Percentiles rank a stretch among this genome's conserved stretches.
These are phyloP conservation scores for Hapalemur alaotrensis DNA, from an alignment of 2,797 vertebrate genomes.

Conservation along the genomic window DNA sequence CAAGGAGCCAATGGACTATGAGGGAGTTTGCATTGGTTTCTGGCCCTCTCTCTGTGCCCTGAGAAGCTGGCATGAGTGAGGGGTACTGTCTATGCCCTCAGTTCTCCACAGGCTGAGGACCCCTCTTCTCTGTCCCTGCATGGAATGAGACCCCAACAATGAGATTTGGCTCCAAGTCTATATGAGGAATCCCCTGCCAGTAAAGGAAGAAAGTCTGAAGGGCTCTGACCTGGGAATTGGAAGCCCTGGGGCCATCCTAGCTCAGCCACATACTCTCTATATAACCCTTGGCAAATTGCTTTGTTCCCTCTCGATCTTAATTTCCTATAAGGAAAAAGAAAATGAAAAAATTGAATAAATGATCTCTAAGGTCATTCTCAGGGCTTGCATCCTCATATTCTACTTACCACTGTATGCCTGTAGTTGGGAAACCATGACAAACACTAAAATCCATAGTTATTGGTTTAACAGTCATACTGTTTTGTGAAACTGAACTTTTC, in stretches of 20 bases:
- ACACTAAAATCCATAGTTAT: not conserved
- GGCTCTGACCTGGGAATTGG: rapidly evolving
- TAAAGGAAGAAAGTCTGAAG: not conserved
- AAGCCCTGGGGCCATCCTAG: not conserved
- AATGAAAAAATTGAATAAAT: not conserved
- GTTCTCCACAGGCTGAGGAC: not conserved
- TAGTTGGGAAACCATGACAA: not conserved
- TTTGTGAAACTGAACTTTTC: not conserved
- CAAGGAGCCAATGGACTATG: not conserved
- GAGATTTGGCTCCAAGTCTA: not conserved
- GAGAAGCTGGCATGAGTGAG: not conserved
- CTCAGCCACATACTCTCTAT: not conserved
- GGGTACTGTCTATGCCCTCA: no score
- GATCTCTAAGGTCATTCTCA: not conserved
- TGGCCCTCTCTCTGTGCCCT: not conserved
- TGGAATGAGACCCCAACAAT: not conserved
- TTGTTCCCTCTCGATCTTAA: not conserved
- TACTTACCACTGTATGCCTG: not conserved
- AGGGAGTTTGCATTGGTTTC: not conserved
- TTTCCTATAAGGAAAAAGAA: not conserved
- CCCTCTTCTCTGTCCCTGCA: not conserved
- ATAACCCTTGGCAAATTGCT: not conserved
- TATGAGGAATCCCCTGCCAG: not conserved
- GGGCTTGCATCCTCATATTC: not conserved
- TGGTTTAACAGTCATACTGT: not conserved